phyloP scores from a whole-genome alignment of 2,113 vertebrate genomes.

The Struthio camelus region DNA sequence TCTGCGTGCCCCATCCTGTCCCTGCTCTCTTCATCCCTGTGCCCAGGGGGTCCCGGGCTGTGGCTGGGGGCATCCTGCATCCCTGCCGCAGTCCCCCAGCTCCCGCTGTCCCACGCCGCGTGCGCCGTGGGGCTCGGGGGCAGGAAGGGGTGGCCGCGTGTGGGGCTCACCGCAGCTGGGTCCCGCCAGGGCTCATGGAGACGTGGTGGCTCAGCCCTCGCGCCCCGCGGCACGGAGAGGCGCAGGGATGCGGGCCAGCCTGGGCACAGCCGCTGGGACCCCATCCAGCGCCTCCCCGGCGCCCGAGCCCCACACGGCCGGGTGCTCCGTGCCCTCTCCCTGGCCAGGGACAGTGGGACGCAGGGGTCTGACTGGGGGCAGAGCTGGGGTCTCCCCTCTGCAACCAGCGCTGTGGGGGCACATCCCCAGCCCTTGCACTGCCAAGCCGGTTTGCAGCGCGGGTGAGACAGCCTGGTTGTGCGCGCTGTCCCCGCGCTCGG shows the following conservation, averaged over 20 bases:
- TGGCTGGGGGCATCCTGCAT: not conserved
- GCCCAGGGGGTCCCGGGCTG: no score
- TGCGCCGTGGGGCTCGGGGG: not conserved
- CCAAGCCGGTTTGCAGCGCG: accelerated
- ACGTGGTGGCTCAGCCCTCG: not conserved
- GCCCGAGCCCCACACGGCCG: not conserved
- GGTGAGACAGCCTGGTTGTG: accelerated
- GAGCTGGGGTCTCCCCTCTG: not conserved
- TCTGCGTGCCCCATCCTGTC: no score
- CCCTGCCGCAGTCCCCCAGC: not conserved
- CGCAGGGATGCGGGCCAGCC: no score
- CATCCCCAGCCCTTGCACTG: not conserved
- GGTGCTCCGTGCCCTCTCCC: not conserved
- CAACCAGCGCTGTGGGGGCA: no score
- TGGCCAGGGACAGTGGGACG: not conserved
- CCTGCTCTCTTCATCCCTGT: not conserved
- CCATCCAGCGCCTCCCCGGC: not conserved
- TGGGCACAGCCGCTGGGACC: not conserved
- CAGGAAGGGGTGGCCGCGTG: no score
- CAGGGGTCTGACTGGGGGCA: not conserved
- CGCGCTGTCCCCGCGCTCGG: accelerated
- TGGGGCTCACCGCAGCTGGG: accelerated
- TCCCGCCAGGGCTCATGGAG: not conserved
- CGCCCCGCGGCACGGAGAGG: not conserved
- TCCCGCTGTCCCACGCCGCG: not conserved